phyloP scores from a whole-genome alignment of 2,888 invertebrate genomes.

The Leptodirus hochenwartii region DNA sequence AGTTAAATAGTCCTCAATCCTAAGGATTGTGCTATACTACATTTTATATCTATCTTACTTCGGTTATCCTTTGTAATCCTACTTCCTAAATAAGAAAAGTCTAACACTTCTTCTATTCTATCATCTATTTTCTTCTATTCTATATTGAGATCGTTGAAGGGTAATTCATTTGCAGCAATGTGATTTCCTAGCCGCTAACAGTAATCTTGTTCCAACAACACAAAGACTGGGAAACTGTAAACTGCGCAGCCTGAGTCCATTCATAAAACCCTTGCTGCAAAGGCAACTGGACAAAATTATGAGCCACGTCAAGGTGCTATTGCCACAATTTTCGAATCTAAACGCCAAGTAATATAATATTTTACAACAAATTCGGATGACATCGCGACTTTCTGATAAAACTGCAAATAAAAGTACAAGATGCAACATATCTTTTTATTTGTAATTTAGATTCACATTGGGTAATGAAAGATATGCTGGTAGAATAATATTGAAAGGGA shows the following conservation, averaged over 20 bases:
- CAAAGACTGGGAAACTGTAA: conserved; percentile 17
- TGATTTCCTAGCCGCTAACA: conserved; percentile 23
- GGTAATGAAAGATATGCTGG: conserved; percentile 22
- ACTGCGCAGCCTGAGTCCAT: conserved; percentile 19
- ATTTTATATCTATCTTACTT: no score
- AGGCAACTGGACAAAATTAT: conserved; percentile 21
- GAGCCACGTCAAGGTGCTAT: conserved; percentile 17
- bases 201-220: conserved; percentile 20
- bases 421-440: conserved; percentile 3
- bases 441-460: conserved; percentile 17
- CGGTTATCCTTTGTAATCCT: no score
- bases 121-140: no score
- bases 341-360: conserved; percentile 16
- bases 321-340: conserved; percentile 23
- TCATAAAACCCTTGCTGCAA: conserved; percentile 21
- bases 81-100: no score
- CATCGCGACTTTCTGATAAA: conserved; percentile 2
- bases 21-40: no score
- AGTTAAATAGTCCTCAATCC: no score
- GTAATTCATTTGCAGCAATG: no score
- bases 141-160: no score
- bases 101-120: no score
- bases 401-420: conserved; percentile 1
- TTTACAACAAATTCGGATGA: conserved; percentile 3
- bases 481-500: conserved; percentile 21